Base-by-base conservation (phyloP, 2,113 vertebrate species). In the Bucco capensis region DNA sequence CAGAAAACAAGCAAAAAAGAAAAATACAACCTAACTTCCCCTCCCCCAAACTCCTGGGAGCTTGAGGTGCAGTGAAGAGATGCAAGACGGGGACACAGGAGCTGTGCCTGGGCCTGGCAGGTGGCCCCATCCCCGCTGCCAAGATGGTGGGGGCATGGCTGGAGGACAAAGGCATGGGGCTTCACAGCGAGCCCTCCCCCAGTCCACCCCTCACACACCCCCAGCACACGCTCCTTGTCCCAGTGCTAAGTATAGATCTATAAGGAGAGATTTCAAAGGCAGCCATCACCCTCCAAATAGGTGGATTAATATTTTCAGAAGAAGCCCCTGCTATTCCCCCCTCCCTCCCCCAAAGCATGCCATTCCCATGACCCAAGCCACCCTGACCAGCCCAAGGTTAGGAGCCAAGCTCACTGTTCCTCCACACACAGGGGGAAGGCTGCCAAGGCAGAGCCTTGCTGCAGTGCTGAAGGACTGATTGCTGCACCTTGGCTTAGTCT, bases 301-400 rank as follows among this genome's bases (percentile, higher is more conserved):
- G 90, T 15, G 54, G 70, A 54, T 80, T 95, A 86, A 82, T 93
- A 93, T 75, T 94, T 96, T 95, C 95, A 92, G 93, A 80, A 92
- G 83, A 92, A 91, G 74, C 54, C 86, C 75, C 37, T 61, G 78
- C 62, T 95, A 74, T 93, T 93, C 67, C 72, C 72, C 72, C 47
- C n/a, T 33, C n/a, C n/a, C 46, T 25, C 31, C 65, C 60, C 61
- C 61, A 77, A 95, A 96, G 95, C 95, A 91, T 97, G 93, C 82
- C 89, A 89, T 96, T 94, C 95, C 91, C 93, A 87, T 95, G 96
- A 96, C 91, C 96, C 95, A 91, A 95, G 94, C 86, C 75, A 89
- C 92, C 51, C 53, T 38, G 92, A 82, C 91, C 90, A 92, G 95
- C 86, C 92, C 94, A 95, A 95, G 90, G 87, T 92, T 95, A 90